These are phyloP conservation scores for Hyperoplus lanceolatus DNA, from an alignment of 2,797 vertebrate species.

Conservation along the genomic window DNA sequence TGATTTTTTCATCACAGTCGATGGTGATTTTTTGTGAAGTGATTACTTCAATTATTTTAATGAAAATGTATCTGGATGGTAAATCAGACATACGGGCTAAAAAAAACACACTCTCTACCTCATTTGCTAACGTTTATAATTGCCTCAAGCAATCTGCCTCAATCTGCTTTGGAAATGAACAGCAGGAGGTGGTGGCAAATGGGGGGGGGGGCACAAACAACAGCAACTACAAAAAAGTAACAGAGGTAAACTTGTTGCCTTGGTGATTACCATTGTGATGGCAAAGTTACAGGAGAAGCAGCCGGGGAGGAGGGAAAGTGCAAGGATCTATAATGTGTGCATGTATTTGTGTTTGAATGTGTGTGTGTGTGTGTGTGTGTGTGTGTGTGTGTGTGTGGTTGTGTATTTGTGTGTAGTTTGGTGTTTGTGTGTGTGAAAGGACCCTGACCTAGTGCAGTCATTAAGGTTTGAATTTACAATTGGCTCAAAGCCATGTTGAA, in stretches of 20 bases:
- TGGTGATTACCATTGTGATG: conserved; percentile 73
- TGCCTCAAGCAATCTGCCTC: conserved; percentile 58
- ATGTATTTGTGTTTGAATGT: background rate
- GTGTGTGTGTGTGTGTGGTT: background rate
- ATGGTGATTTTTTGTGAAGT: conserved; percentile 53
- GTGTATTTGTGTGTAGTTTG: background rate
- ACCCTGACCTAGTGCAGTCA: conserved; percentile 24
- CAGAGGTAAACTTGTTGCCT: conserved; percentile 75
- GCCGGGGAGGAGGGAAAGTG: conserved; percentile 26
- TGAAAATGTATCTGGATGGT: conserved; percentile 35
- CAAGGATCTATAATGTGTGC: conserved; percentile 26
- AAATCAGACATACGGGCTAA: conserved; percentile 41
- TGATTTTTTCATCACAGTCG: conserved; percentile 61
- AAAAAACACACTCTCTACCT: background rate
- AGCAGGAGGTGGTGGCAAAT: conserved; percentile 48
- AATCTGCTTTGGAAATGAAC: conserved; percentile 66
- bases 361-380: conserved; percentile 21
- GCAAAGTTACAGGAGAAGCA: conserved; percentile 38
- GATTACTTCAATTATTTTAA: conserved; percentile 57
- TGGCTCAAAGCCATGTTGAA: conserved; percentile 47
- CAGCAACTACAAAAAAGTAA: conserved; percentile 54
- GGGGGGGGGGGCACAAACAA: conserved; percentile 26
- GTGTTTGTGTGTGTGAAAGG: conserved; percentile 13
- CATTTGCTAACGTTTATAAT: conserved; percentile 38
- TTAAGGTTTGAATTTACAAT: conserved; percentile 54